Base-by-base conservation (phyloP, 2,797 vertebrate genomes). In the Phylloscopus collybita region DNA sequence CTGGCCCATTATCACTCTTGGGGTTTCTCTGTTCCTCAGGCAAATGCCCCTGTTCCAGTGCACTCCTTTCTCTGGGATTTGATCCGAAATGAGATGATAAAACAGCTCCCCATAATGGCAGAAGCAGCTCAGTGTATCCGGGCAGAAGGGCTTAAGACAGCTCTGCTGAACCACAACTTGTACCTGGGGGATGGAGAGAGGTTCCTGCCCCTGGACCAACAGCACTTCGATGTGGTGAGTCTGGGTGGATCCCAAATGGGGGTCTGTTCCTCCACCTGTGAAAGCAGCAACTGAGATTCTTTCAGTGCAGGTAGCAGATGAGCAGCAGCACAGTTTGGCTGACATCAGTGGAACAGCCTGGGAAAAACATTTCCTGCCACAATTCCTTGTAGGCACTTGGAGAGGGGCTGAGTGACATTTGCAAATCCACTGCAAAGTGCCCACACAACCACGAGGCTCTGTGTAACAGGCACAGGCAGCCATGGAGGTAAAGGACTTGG, bases 191-290 rank as follows among this genome's bases (percentile, higher is more conserved):
- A 56, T 7, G 97, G 97, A 85, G 93, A 94, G 86, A 96, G 96
- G 36, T 97, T 96, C 92, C 95, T 98, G 79, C 97, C 98, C 27
- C 84, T 98, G 29, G 96, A 98, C 71, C 97, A 47, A 25, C 92
- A 90, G 49, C 97, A 97, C 85, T 99, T 99, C 89, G 97, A 99
- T 65, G 98, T 98, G 97, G 98, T 99, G 93, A 98, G 98, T 65
- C 60, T 27, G 19, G 36, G 21, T 27, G 54, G 62, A 42, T 59
- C 67, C 40, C 38, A n/a, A 19, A 49, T 5, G 34, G 40, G 8
- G 42, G 45, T 81, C 64, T 85, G 67, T 21, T 30, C 26, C 40
- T 66, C n/a, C 17, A 11, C 23, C 70, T 88, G 3, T 16, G 42
- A 78, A 47, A 62, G 38, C 50, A 59, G 54, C 44, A n/a, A 1